These are phyloP conservation scores for Orbicella faveolata DNA, from an alignment of 64 coral and sea anemone genomes.

Conservation along the genomic window DNA sequence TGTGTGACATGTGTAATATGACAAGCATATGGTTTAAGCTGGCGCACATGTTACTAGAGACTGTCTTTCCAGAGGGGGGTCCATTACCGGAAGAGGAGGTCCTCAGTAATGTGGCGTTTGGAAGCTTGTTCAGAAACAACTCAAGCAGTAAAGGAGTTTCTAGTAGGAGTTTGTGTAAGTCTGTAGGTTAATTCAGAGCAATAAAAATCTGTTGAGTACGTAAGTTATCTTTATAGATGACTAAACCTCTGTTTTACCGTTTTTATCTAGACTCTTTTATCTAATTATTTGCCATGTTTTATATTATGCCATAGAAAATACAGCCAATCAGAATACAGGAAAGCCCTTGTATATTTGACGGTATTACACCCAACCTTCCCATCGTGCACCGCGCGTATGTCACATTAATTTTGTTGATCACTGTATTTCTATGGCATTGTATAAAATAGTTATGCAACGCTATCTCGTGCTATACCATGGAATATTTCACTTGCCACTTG, in stretches of 20 bases:
- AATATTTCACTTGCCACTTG: no score
- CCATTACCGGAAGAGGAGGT: constrained; percentile 49
- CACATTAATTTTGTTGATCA: no score
- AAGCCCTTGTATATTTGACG: no score
- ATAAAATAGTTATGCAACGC: no score
- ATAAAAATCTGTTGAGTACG: no score
- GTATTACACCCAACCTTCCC: no score
- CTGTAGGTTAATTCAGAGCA: background rate
- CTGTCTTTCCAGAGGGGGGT: constrained; percentile 70
- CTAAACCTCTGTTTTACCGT: background rate
- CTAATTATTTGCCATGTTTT: background rate
- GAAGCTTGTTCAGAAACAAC: constrained; percentile 53
- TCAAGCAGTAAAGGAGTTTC: constrained; percentile 69
- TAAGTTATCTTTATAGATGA: no score
- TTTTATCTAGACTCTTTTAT: background rate
- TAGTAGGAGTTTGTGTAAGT: constrained; percentile 62
- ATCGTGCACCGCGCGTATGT: no score
- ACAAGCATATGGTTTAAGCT: constrained; percentile 92
- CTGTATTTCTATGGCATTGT: no score
- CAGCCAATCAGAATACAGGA: no score
- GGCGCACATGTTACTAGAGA: constrained; percentile 75
- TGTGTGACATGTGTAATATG: constrained; percentile 88
- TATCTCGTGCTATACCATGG: no score
- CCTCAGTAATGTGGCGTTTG: constrained; percentile 43
- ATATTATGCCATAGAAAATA: no score